A percentile compares a stretch with the other conserved stretches of the same genome.
phyloP scores from a whole-genome alignment of 2,113 vertebrate species.

The Cervus canadensis region DNA sequence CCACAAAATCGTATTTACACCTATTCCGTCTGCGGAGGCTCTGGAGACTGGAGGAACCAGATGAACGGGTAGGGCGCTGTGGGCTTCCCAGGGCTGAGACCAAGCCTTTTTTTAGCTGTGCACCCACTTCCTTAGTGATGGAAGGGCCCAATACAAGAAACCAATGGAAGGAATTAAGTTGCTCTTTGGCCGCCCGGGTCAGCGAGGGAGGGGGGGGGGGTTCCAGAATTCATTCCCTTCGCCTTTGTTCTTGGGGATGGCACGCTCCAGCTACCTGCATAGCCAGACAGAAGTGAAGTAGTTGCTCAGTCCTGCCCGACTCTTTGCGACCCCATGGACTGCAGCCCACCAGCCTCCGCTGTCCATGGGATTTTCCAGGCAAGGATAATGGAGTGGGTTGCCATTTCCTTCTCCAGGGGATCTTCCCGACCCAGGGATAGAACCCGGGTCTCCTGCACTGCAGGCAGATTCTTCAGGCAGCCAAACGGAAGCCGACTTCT shows the following conservation, averaged over 20 bases:
- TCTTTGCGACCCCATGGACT: neutral
- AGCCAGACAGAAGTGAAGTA: neutral
- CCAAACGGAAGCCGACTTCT: neutral
- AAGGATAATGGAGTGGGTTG: neutral
- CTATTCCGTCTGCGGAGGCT: neutral
- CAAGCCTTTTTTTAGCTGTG: neutral
- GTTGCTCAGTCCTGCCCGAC: neutral
- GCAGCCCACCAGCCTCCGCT: neutral
- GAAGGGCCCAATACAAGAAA: neutral
- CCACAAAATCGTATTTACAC: neutral
- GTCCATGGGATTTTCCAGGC: neutral
- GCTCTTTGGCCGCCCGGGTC: neutral
- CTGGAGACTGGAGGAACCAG: no score
- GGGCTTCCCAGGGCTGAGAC: neutral
- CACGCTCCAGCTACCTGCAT: neutral
- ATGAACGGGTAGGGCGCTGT: fast-evolving
- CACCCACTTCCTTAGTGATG: neutral
- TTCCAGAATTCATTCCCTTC: neutral
- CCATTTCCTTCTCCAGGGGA: neutral
- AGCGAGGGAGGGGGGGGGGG: neutral
- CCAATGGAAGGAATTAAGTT: neutral
- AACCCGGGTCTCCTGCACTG: neutral
- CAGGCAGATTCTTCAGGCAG: neutral
- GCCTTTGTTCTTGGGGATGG: neutral
- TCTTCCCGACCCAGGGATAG: neutral